Conservation (phyloP, 1,140 invertebrate species). For the Scaptomyza pallida region DNA sequence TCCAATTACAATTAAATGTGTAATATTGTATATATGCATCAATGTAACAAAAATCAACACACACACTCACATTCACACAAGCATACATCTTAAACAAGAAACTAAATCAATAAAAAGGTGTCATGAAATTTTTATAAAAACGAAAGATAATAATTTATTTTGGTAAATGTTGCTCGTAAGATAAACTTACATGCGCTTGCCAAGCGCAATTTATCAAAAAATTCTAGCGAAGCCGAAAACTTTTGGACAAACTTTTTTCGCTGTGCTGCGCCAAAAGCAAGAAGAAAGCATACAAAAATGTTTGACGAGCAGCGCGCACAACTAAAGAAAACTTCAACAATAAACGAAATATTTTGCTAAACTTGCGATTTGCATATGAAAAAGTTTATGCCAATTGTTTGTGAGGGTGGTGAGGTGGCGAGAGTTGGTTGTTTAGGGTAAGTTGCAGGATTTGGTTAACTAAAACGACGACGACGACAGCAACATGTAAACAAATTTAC, state of each 20-base stretch:
- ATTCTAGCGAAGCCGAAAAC: conserved; percentile 43
- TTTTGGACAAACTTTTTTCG: conserved; percentile 37
- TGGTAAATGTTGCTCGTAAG: conserved; percentile 12
- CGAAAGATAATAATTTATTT: conserved; percentile 29
- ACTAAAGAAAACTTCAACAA: conserved; percentile 81
- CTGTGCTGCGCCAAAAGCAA: conserved; percentile 13
- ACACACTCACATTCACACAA: conserved; percentile 20
- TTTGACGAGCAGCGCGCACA: conserved; percentile 61
- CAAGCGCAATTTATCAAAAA: conserved; percentile 70
- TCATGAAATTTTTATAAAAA: conserved; percentile 77
- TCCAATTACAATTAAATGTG: conserved; percentile 43
- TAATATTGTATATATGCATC: conserved; percentile 45
- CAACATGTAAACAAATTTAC: conserved; percentile 79
- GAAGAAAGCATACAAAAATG: conserved; percentile 49
- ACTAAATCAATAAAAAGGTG: conserved; percentile 81
- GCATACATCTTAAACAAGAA: conserved; percentile 42
- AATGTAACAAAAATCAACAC: conserved; percentile 24
- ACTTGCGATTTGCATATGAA: conserved; percentile 82
- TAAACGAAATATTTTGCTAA: conserved; percentile 83
- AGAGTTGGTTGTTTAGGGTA: background rate
- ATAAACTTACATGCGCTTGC: conserved; percentile 38
- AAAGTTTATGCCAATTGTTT: conserved; percentile 78
- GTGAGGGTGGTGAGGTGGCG: too few relatives aligned
- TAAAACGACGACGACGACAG: conserved; percentile 29
- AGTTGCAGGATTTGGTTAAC: conserved; percentile 12